Evolutionary conservation across 2,113 vertebrate genomes (phyloP).

Genomic region (Nothocercus julius): DNA sequence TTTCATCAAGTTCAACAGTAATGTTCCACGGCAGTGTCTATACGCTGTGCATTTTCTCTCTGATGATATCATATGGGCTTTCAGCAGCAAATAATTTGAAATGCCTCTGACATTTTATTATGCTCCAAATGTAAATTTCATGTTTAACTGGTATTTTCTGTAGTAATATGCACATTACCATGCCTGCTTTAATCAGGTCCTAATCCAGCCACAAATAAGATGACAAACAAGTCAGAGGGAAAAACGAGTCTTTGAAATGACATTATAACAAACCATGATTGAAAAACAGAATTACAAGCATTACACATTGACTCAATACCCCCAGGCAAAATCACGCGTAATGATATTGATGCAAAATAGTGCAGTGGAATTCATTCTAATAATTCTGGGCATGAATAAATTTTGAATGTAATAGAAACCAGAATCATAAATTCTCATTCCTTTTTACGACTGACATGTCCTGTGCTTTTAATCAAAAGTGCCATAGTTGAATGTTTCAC

Average conservation of each 20-base stretch:
- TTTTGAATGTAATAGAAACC: conserved; percentile 33
- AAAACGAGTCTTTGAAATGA: conserved; percentile 51
- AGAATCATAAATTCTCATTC: conserved; percentile 39
- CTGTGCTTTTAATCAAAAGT: conserved; percentile 26
- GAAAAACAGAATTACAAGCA: conserved; percentile 49
- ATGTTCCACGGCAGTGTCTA: background rate
- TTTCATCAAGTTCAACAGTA: background rate
- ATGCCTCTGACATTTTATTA: conserved; percentile 30
- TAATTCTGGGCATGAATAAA: conserved; percentile 55
- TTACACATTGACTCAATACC: conserved; percentile 41
- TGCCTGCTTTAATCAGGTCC: conserved; percentile 16
- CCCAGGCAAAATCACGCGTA: conserved; percentile 53
- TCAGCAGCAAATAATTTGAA: conserved; percentile 28
- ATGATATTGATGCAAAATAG: conserved; percentile 58
- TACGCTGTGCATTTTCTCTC: background rate
- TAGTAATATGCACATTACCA: background rate
- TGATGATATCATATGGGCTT: background rate
- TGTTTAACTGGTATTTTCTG: conserved; percentile 37
- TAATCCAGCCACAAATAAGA: conserved; percentile 60
- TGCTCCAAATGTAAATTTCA: conserved; percentile 29
- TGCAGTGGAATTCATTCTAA: conserved; percentile 48
- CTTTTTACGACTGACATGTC: conserved; percentile 18
- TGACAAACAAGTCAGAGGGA: conserved; percentile 50
- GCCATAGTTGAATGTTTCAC: background rate
- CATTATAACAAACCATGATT: conserved; percentile 60